A percentile compares a stretch with the other conserved stretches of the same genome.
phyloP scores from a whole-genome alignment of 2,888 invertebrate species.

The Cabera pusaria region DNA sequence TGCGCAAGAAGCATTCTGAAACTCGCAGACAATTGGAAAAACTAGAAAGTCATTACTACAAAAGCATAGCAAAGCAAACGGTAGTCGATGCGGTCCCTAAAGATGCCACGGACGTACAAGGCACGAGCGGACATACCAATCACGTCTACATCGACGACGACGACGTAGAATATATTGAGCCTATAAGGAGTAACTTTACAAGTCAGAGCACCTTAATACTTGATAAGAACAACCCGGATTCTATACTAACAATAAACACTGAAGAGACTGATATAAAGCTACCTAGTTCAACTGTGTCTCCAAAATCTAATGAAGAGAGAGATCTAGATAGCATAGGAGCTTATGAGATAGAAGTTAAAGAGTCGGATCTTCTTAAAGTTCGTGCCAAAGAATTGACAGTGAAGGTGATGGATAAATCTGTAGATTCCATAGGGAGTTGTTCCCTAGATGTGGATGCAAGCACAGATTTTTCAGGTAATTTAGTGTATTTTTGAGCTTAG shows the following conservation, averaged over 20 bases:
- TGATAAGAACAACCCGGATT: conserved; percentile 64
- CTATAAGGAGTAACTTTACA: conserved; percentile 75
- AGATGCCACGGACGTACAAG: conserved; percentile 71
- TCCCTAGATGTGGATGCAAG: conserved; percentile 92
- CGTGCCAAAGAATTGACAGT: conserved; percentile 65
- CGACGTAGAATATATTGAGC: conserved; percentile 78
- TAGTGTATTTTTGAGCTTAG: conserved; percentile 42
- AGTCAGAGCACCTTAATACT: conserved; percentile 77
- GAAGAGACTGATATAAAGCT: conserved; percentile 74
- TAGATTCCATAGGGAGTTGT: conserved; percentile 94
- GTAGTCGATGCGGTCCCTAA: conserved; percentile 75
- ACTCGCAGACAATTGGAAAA: conserved; percentile 75
- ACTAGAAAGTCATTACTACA: conserved; percentile 76
- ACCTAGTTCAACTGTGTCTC: conserved; percentile 73
- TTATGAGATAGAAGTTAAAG: conserved; percentile 75
- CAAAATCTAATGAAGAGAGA: conserved; percentile 57
- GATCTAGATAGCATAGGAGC: conserved; percentile 73
- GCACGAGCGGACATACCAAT: conserved; percentile 68
- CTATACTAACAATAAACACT: conserved; percentile 69
- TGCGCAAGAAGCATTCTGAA: conserved; percentile 72
- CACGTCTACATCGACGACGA: conserved; percentile 64
- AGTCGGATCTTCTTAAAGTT: conserved; percentile 65
- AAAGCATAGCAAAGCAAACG: conserved; percentile 62
- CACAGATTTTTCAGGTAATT: conserved; percentile 88
- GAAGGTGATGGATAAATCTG: conserved; percentile 88